phyloP scores from a whole-genome alignment of 2,888 invertebrate species.

The Helicoverpa assulta region DNA sequence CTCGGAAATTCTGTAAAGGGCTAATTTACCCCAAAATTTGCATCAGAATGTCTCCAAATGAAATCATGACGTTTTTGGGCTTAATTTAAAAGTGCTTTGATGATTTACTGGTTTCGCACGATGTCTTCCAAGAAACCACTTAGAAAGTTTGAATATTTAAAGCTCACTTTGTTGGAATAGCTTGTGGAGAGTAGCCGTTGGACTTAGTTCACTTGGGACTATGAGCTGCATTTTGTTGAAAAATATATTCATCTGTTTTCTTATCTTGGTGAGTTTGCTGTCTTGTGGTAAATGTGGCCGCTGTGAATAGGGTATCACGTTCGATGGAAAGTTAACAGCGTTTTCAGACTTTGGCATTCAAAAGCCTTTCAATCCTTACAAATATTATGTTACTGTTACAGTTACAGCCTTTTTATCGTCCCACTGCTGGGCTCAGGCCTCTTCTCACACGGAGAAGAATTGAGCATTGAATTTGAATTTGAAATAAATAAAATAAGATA shows the following conservation, averaged over 20 bases:
- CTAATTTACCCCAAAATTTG: slow-evolving; percentile 71
- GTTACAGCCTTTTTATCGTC: no score
- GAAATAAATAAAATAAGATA: no score
- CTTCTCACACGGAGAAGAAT: no score
- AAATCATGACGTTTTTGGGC: slow-evolving; percentile 63
- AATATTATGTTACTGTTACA: no score
- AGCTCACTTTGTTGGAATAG: slow-evolving; percentile 53
- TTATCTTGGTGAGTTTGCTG: not conserved
- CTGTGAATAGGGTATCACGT: no score
- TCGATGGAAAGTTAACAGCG: no score
- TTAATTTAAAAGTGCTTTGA: slow-evolving; percentile 60
- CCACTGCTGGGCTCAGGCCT: no score
- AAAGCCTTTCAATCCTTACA: no score
- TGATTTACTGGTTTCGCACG: slow-evolving; percentile 58
- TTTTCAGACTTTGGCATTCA: no score
- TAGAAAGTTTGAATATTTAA: slow-evolving; percentile 62
- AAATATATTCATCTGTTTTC: not conserved
- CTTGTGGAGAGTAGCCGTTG: slow-evolving; percentile 42
- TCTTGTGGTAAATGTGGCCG: no score
- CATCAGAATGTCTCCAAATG: slow-evolving; percentile 66
- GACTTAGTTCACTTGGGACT: slow-evolving; percentile 39
- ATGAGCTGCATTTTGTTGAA: slow-evolving; percentile 7
- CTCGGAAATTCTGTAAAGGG: slow-evolving; percentile 71
- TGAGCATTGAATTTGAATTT: no score
- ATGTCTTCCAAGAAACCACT: slow-evolving; percentile 56